Evolutionary conservation across 2,113 vertebrate species (phyloP).

Genomic region (Cyanoderma ruficeps): DNA sequence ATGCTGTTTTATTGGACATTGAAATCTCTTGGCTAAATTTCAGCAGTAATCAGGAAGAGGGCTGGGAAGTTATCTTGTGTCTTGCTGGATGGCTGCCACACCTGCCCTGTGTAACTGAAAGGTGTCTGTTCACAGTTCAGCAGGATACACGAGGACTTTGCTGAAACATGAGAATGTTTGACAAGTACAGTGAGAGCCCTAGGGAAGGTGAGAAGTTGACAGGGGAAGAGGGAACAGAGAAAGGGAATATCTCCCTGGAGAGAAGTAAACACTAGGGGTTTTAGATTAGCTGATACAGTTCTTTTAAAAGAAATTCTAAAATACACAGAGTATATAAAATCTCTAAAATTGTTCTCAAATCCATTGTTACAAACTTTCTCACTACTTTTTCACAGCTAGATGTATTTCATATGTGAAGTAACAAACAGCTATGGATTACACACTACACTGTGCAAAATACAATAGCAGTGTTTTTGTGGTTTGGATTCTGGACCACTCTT

Average conservation of each 20-base stretch:
- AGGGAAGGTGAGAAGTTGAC: conserved; percentile 9
- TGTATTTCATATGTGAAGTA: neutral
- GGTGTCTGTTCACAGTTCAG: conserved; percentile 21
- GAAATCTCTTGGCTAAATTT: neutral
- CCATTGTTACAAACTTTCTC: neutral
- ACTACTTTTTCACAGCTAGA: neutral
- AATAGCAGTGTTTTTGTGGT: neutral
- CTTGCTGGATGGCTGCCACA: neutral
- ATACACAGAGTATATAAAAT: neutral
- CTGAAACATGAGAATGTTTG: conserved; percentile 5
- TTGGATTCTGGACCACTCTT: neutral
- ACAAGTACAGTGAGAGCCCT: neutral
- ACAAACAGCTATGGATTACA: neutral
- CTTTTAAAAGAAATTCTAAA: neutral
- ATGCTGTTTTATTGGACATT: neutral
- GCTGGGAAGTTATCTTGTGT: conserved; percentile 1
- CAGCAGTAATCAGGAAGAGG: neutral
- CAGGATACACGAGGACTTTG: neutral
- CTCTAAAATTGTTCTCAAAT: neutral
- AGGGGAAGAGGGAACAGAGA: neutral
- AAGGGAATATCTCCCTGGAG: neutral
- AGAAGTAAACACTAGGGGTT: neutral
- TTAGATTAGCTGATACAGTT: neutral
- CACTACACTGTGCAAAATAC: neutral
- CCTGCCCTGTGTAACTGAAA: neutral